Evolutionary conservation across 2,113 vertebrate genomes (phyloP), one percentile per base, ranked within the genome.

Genomic region (Sporophila hypoxantha): DNA sequence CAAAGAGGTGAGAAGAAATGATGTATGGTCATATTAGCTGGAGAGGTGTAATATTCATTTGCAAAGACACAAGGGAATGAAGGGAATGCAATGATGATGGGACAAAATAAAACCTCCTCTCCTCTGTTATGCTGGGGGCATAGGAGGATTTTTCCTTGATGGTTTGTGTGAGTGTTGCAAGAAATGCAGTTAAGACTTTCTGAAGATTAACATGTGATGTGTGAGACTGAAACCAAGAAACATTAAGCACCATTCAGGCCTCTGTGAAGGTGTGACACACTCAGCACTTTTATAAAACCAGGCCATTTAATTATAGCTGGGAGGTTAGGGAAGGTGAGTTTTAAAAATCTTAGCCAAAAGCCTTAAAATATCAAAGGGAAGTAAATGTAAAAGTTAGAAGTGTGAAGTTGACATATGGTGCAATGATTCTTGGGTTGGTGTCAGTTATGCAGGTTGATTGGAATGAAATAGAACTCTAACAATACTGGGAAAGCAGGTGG

Each of bases 271-370:
- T 84, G 83, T 78, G 80, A 69, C 86, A 73, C 42, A 81, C 62
- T 77, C 80, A 88, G 62, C 88, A 78, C 23, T 90, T 93, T 55
- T 22, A 7, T n/a, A 59, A 81, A 90, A 89, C 1, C 52, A 86
- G 88, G 86, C 55, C 80, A 82, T 68, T 92, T 93, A 94, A 95
- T 88, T 93, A 91, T 81, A 94, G 46, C 46, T 86, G 53, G 32
- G 36, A 75, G 59, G 32, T 44, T 86, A 81, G 76, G 41, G 68
- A 66, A 80, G 49, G 49, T 7, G 44, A 78, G 23, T 73, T 88
- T 84, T 47, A 18, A 91, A 91, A 84, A 55, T 39, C 77, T 62
- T 88, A 71, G 49, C 83, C 60, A 55, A 81, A 88, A 84, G 7
- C 14, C 55, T 87, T 76, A 82, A 84, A 83, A 86, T 84, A 90